These are phyloP conservation scores for Anarrhichthys ocellatus DNA, from an alignment of 2,113 vertebrate species.

Conservation along the genomic window DNA sequence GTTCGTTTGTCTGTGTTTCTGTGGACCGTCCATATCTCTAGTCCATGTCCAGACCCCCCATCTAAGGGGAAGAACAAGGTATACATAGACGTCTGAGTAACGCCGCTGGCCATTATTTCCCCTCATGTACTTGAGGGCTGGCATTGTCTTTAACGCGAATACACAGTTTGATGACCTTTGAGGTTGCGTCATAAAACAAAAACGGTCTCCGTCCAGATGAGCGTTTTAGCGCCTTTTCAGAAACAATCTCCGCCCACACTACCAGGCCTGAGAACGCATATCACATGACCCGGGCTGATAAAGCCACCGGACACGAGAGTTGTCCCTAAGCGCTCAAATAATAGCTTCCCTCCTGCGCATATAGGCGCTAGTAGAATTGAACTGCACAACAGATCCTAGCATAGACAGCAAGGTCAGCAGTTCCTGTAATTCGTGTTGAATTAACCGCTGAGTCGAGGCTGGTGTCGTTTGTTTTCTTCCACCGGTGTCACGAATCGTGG, in stretches of 20 bases:
- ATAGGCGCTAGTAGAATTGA: no score
- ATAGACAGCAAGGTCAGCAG: no score
- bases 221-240: background rate
- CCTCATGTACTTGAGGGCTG: background rate
- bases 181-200: background rate
- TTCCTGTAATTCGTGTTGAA: no score
- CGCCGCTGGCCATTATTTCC: conserved; percentile 16
- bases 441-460: no score
- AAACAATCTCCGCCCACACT: background rate
- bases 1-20: background rate
- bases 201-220: no score
- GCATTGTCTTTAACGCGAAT: background rate
- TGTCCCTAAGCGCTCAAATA: no score
- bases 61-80: conserved; percentile 34
- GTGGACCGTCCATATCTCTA: conserved; percentile 29
- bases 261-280: background rate
- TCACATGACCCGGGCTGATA: background rate
- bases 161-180: background rate
- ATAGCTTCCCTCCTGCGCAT: no score
- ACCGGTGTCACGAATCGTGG: no score
- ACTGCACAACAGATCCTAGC: no score
- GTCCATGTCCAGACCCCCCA: conserved; percentile 42
- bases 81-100: conserved; percentile 46
- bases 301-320: background rate
- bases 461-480: no score